Evolutionary conservation across 2,797 vertebrate genomes (phyloP).

Genomic region (Aldrovandia affinis): DNA sequence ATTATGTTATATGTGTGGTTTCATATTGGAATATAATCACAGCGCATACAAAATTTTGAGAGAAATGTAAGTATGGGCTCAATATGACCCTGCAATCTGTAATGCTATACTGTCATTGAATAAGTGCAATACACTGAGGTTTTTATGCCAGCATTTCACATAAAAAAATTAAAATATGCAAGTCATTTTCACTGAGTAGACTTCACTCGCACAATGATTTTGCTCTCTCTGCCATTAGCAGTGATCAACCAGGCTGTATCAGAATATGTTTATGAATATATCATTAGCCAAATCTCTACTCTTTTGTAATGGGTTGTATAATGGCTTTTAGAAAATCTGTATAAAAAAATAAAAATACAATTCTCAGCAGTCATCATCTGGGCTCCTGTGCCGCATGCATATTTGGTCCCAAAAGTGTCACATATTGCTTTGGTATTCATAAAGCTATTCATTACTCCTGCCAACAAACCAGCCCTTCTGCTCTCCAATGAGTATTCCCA

Average conservation of each 20-base stretch:
- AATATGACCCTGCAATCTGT: no score
- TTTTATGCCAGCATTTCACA: neutral
- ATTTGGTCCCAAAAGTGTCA: neutral
- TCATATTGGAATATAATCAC: no score
- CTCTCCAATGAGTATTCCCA: neutral
- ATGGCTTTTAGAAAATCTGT: neutral
- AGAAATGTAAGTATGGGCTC: no score
- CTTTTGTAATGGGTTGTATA: slow-evolving; percentile 1
- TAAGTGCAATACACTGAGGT: neutral
- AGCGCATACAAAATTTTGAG: no score
- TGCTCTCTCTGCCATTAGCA: neutral
- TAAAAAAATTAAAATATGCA: neutral
- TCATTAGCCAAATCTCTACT: slow-evolving; percentile 2
- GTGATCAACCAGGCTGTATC: slow-evolving; percentile 1
- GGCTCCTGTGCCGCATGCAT: neutral
- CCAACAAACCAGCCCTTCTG: slow-evolving; percentile 4
- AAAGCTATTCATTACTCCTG: slow-evolving; percentile 17
- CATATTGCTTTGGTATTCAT: slow-evolving; percentile 24
- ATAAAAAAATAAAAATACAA: neutral
- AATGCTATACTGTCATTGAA: neutral
- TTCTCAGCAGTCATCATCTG: neutral
- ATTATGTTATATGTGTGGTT: no score
- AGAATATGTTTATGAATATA: neutral
- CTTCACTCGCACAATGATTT: neutral
- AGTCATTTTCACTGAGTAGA: neutral